phyloP scores from a whole-genome alignment of 2,113 vertebrate species.

The Stegastes partitus region DNA sequence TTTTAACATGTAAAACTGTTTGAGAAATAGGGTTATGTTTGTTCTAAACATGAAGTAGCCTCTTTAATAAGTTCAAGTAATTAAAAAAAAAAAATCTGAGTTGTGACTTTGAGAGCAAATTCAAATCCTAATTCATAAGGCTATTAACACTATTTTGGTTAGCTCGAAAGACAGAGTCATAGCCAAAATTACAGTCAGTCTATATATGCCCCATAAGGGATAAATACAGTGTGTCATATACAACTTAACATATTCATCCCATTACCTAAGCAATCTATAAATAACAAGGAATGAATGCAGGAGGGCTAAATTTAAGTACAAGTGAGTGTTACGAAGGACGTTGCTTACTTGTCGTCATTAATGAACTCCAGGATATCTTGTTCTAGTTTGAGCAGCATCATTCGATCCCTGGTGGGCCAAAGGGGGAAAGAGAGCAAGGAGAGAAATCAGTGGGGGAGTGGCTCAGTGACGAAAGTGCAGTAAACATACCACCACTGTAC shows the following conservation, averaged over 20 bases:
- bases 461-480: constrained; percentile 11
- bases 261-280: constrained; percentile 54
- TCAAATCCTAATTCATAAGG: neutral
- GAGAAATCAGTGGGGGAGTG: neutral
- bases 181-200: constrained; percentile 3
- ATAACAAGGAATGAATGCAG: constrained; percentile 31
- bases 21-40: neutral
- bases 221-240: constrained; percentile 13
- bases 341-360: constrained; percentile 95
- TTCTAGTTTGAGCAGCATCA: constrained; percentile 99
- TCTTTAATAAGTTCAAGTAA: no score
- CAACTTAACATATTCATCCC: constrained; percentile 39
- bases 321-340: constrained; percentile 46
- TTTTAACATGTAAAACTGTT: neutral
- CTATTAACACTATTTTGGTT: neutral
- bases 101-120: neutral
- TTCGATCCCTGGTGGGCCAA: constrained; percentile 91
- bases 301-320: constrained; percentile 56
- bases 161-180: constrained; percentile 23
- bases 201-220: constrained; percentile 9
- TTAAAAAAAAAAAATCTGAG: no score
- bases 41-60: no score
- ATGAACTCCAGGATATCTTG: constrained; percentile 99
- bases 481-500: neutral
- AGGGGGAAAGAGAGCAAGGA: constrained; percentile 37